Base-by-base conservation (phyloP, 2,888 invertebrate species). In the Scrobipalpa atriplicella region DNA sequence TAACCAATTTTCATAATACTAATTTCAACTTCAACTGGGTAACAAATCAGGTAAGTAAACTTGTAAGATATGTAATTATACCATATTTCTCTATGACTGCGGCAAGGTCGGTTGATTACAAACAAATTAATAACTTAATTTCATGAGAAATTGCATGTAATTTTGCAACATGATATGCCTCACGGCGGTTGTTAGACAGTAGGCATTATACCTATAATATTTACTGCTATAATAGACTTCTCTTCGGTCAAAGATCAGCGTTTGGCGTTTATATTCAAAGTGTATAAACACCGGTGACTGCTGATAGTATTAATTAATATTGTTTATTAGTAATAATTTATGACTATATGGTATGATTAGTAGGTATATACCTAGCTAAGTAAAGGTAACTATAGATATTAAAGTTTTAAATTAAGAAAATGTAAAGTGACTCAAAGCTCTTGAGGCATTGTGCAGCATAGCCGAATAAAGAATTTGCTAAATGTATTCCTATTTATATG, bases 51-150 rank as follows among this genome's bases (percentile, higher is more conserved):
- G 61, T 43, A 19, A 62, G 43, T 62, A n/a, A 16, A 62, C 19
- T 62, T 43, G 43, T 19, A 39, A 39, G 41, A n/a, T n/a, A 47
- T 38, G 47, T 39, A 58, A 66, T 61, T n/a, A 66, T 16, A 61
- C 36, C 8, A 66, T 66, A 66, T 61, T 66, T 66, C 41, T 56
- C 56, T n/a, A 63, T 56, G 63, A 56, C 43, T 56, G 38, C 54
- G 21, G 13, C 61, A 65, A 65, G 60, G 62, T 43, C 47, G 36
- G 62, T 62, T 47, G 39, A 68, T 41, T 65, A 65, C 16, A 36
- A 67, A 43, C 43, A 66, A 65, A 67, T 65, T 63, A 67, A 68
- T 68, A 29, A 52, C 70, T 67, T 68, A 68, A 70, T 70, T 66
- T 68, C 64, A 61, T 54, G n/a, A 61, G 51, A 62, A 70, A 70